phyloP scores from a whole-genome alignment of 1,140 invertebrate species.

The Drosophila fuyamai region DNA sequence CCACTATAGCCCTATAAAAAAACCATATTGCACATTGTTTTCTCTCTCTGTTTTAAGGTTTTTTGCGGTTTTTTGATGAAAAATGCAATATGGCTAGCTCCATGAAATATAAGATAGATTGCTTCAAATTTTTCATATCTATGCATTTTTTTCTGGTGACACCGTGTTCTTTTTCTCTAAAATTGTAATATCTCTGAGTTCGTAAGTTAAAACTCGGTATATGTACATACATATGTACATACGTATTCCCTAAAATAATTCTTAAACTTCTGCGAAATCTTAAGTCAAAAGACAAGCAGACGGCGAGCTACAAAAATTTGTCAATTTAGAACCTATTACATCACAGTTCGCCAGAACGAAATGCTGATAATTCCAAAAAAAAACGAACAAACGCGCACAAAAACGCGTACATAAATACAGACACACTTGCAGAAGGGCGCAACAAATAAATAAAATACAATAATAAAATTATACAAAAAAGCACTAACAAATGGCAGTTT shows the following conservation, averaged over 20 bases:
- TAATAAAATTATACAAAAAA: conserved; percentile 38
- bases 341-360: conserved; percentile 46
- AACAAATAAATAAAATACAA: conserved; percentile 57
- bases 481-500: conserved; percentile 17
- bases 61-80: background rate
- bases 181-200: no score
- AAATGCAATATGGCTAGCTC: conserved; percentile 5
- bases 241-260: no score
- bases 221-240: no score
- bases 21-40: background rate
- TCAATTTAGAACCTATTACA: conserved; percentile 66
- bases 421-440: conserved; percentile 50
- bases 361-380: conserved; percentile 57
- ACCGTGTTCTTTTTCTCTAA: no score
- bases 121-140: background rate
- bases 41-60: no score
- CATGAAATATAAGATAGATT: conserved; percentile 4
- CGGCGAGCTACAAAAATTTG: conserved; percentile 12
- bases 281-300: conserved; percentile 18
- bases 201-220: no score
- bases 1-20: background rate
- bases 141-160: background rate
- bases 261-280: conserved; percentile 1
- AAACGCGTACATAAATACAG: conserved; percentile 12
- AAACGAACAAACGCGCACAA: conserved; percentile 12